These are phyloP conservation scores for Aricia artaxerxes DNA, from an alignment of 2,888 invertebrate genomes.

Conservation along the genomic window DNA sequence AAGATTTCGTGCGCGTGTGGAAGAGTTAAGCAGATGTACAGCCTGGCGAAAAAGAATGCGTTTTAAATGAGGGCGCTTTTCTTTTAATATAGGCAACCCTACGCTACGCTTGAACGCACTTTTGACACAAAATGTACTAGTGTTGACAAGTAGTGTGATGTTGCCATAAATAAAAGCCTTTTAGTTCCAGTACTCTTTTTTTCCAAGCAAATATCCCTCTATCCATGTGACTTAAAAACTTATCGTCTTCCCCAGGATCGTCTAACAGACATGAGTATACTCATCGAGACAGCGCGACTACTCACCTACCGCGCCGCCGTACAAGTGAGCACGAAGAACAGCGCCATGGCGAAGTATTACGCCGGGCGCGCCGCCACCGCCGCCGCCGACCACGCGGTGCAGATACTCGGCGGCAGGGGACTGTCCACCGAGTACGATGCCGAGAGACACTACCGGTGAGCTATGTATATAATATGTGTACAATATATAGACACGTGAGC, in stretches of 20 bases:
- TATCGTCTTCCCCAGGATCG: constrained; percentile 66
- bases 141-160: too few relatives aligned
- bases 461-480: too few relatives aligned
- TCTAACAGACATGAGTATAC: constrained; percentile 85
- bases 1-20: too few relatives aligned
- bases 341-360: constrained; percentile 88
- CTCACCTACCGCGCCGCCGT: constrained; percentile 86
- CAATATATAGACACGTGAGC: constrained; percentile 59
- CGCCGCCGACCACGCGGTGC: constrained; percentile 85
- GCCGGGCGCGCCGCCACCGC: constrained; percentile 86
- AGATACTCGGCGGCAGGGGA: constrained; percentile 88
- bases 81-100: too few relatives aligned
- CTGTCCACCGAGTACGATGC: constrained; percentile 85
- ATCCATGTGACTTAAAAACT: not conserved
- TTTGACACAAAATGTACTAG: too few relatives aligned
- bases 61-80: too few relatives aligned
- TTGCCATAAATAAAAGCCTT: too few relatives aligned
- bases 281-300: constrained; percentile 84
- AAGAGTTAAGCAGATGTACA: too few relatives aligned
- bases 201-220: too few relatives aligned
- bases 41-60: too few relatives aligned
- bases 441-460: constrained; percentile 83
- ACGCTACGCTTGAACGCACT: too few relatives aligned
- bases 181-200: too few relatives aligned
- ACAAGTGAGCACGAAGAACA: constrained; percentile 82